phyloP scores from a whole-genome alignment of 2,797 vertebrate genomes.

The Sardinella longiceps region DNA sequence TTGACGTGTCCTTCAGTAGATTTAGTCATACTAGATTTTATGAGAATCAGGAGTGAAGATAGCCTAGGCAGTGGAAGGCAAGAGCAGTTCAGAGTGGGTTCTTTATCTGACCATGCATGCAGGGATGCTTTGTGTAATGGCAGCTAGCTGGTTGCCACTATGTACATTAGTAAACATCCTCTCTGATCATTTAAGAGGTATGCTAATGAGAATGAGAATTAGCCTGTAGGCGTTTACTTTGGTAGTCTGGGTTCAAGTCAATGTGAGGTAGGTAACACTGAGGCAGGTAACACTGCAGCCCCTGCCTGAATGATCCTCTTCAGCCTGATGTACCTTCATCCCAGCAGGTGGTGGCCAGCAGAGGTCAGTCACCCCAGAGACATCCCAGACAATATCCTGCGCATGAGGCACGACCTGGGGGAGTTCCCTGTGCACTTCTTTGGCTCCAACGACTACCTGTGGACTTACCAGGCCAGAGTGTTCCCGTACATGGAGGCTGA shows the following conservation, averaged over 20 bases:
- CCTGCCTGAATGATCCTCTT: background rate
- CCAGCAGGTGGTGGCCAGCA: constrained; percentile 94
- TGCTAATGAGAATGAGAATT: no score
- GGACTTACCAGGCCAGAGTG: constrained; percentile 97
- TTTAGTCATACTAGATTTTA: background rate
- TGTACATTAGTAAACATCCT: no score
- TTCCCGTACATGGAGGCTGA: constrained; percentile 99
- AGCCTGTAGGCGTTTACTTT: no score
- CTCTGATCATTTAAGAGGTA: no score
- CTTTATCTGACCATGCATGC: no score
- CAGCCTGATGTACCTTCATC: background rate
- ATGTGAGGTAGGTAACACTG: no score
- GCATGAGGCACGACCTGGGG: constrained; percentile 93
- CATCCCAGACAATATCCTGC: constrained; percentile 93
- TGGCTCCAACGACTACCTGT: constrained; percentile 96
- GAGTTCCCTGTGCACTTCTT: constrained; percentile 98
- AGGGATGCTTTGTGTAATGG: no score
- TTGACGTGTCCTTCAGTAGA: background rate
- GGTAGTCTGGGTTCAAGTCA: no score
- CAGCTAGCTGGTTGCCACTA: no score
- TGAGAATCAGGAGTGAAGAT: no score
- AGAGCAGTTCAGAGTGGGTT: no score
- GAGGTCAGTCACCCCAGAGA: constrained; percentile 94
- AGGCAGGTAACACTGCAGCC: background rate
- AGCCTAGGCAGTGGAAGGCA: no score